Evolutionary conservation across 1,140 invertebrate species (phyloP).

Genomic region (Akabosia matsudoensis): DNA sequence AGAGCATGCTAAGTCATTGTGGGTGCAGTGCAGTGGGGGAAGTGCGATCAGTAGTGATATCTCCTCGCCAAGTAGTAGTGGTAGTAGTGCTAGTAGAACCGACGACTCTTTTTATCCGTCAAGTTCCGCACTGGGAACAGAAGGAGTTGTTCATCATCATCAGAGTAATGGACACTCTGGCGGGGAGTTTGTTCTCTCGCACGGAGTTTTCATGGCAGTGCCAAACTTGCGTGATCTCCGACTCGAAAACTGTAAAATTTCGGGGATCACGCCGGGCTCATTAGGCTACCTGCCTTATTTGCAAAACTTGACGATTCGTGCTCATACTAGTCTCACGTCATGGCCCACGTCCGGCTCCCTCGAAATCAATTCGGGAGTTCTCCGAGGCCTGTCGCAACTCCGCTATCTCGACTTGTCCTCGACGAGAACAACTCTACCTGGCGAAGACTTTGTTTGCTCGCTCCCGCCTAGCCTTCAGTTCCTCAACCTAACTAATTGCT

Average conservation of each 20-base stretch:
- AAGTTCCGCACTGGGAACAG: constrained; percentile 10
- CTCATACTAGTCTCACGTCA: constrained; percentile 60
- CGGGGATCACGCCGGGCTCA: constrained; percentile 77
- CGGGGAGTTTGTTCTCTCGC: constrained; percentile 43
- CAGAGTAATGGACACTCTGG: neutral
- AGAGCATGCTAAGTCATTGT: constrained; percentile 46
- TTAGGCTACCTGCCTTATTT: constrained; percentile 76
- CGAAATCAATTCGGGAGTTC: constrained; percentile 49
- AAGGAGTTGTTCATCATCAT: neutral
- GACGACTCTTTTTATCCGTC: constrained; percentile 10
- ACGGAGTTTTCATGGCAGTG: constrained; percentile 47
- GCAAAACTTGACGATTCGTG: constrained; percentile 77
- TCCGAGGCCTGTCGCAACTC: constrained; percentile 65
- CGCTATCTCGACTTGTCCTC: constrained; percentile 74
- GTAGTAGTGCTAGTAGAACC: neutral
- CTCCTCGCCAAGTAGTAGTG: neutral
- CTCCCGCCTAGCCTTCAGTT: constrained; percentile 67
- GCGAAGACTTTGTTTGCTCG: constrained; percentile 75
- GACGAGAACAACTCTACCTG: constrained; percentile 82
- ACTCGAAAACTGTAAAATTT: constrained; percentile 86
- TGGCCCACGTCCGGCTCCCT: constrained; percentile 43
- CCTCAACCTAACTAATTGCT: constrained; percentile 76
- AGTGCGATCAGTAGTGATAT: neutral
- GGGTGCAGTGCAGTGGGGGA: constrained; percentile 38
- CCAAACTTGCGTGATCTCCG: constrained; percentile 70